Base-by-base conservation (phyloP, 2,888 invertebrate species). In the Tryphoninae sp. region DNA sequence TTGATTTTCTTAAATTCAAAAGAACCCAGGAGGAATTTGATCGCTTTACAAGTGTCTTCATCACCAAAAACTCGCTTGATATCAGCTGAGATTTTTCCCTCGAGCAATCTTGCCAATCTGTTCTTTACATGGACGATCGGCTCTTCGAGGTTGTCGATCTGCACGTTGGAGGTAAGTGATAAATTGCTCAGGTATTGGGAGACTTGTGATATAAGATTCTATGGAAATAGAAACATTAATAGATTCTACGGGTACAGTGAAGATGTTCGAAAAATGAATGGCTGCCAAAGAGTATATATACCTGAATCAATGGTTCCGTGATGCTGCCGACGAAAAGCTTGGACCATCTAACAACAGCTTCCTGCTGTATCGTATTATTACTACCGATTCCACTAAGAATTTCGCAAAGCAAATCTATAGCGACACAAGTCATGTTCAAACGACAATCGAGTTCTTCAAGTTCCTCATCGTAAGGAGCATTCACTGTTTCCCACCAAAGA, bases 381-480 rank as follows among this genome's bases (percentile, higher is more conserved):
- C 91, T 90, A 26, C 86, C 86, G 59, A 92, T 90, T 49, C 93
- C 93, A 9, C 91, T 89, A 42, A 93, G 86, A 74, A 93, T 84
- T 87, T 93, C 93, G 78, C 93, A 93, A 49, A 93, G 84, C 53
- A 93, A 90, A 85, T 93, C 93, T 49, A 93, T 82, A 13, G 91
- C 82, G 1, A 91, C 91, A 85, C 93, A 93, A 2, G 93, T 92
- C 83, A 93, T 88, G 11, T 92, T 93, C 80, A 93, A 87, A 85
- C 92, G 92, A 1, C 92, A 89, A 80, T 93, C 93, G 72, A 93
- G 90, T 73, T 93, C 93, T 33, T 93, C 93, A 23, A 93, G 85
- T 87, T 93, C 93, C 86, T 93, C 93, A 72, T 91, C 90, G 61
- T 88, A 89, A 40, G 88, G 86, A 59, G 86, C 85, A 73, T 90